Conservation (phyloP, 1,140 invertebrate species). For the Heliconius congener region DNA sequence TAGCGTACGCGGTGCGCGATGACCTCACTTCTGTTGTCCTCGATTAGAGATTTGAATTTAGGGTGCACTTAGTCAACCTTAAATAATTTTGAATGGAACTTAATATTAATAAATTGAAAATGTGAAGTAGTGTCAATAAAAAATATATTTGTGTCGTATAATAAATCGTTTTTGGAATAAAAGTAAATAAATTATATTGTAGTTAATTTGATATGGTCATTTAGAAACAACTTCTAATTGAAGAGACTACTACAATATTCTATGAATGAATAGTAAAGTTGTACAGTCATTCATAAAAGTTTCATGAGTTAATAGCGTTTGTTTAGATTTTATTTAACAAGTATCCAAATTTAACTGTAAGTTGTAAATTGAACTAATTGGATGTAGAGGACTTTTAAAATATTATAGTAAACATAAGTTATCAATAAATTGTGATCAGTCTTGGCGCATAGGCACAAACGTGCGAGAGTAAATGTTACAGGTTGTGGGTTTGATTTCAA, state of each 20-base stretch:
- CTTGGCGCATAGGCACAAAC: too few relatives aligned
- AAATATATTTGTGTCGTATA: neutral
- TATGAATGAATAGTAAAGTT: conserved; percentile 34
- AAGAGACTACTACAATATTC: conserved; percentile 16
- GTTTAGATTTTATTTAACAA: conserved; percentile 43
- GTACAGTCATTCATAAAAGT: conserved; percentile 38
- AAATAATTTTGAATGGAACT: conserved; percentile 22
- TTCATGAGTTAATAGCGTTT: conserved; percentile 49
- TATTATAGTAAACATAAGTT: neutral
- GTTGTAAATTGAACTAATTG: conserved; percentile 48
- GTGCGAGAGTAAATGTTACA: too few relatives aligned
- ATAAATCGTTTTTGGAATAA: conserved; percentile 11
- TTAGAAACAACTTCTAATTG: neutral
- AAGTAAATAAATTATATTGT: neutral
- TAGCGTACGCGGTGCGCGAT: conserved; percentile 50
- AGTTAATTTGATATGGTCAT: neutral
- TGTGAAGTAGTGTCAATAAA: neutral
- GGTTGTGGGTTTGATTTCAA: too few relatives aligned
- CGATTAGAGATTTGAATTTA: conserved; percentile 50
- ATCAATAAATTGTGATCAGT: neutral
- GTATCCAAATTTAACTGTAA: conserved; percentile 38
- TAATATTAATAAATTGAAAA: conserved; percentile 19
- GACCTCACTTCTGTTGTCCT: conserved; percentile 57
- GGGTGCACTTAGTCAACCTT: conserved; percentile 42
- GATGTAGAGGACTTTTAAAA: conserved; percentile 40